These are phyloP conservation scores for Timema podura DNA, from an alignment of 2,888 invertebrate species.

Conservation along the genomic window DNA sequence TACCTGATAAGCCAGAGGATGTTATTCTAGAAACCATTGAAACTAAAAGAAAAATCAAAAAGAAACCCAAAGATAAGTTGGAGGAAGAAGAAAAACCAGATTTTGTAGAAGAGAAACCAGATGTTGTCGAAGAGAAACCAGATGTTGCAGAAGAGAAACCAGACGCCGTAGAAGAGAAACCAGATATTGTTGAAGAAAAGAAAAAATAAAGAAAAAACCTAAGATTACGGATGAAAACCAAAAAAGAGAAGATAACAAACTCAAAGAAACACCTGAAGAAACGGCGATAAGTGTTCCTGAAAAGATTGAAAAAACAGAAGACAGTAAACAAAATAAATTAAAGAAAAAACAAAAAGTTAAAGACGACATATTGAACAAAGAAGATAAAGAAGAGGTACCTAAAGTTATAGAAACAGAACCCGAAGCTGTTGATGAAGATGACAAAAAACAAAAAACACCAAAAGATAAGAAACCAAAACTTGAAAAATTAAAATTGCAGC, in stretches of 20 bases:
- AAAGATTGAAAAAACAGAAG: constrained; percentile 24
- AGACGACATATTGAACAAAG: constrained; percentile 30
- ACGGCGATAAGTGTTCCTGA: constrained; percentile 13
- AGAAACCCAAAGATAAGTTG: constrained; percentile 37
- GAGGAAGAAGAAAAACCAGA: constrained; percentile 26
- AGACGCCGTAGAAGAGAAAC: constrained; percentile 31
- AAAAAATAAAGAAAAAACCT: constrained; percentile 23
- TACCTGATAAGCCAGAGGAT: neutral
- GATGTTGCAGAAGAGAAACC: constrained; percentile 31
- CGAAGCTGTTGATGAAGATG: constrained; percentile 40
- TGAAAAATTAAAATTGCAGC: constrained; percentile 35
- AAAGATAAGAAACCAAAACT: constrained; percentile 23
- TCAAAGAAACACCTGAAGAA: constrained; percentile 13
- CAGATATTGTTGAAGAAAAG: constrained; percentile 27
- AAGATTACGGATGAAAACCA: constrained; percentile 20
- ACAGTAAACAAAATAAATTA: constrained; percentile 31
- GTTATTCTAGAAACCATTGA: constrained; percentile 23
- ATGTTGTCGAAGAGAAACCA: constrained; percentile 31
- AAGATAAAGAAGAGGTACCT: constrained; percentile 35
- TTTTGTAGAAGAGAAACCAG: constrained; percentile 24
- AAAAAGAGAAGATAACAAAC: constrained; percentile 18
- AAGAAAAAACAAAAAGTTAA: constrained; percentile 35
- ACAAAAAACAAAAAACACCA: constrained; percentile 30
- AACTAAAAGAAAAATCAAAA: constrained; percentile 31
- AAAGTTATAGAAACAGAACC: constrained; percentile 36